A percentile compares a stretch with the other conserved stretches of the same genome.
phyloP scores from a whole-genome alignment of 2,797 vertebrate species.

The Microcaecilia unicolor region DNA sequence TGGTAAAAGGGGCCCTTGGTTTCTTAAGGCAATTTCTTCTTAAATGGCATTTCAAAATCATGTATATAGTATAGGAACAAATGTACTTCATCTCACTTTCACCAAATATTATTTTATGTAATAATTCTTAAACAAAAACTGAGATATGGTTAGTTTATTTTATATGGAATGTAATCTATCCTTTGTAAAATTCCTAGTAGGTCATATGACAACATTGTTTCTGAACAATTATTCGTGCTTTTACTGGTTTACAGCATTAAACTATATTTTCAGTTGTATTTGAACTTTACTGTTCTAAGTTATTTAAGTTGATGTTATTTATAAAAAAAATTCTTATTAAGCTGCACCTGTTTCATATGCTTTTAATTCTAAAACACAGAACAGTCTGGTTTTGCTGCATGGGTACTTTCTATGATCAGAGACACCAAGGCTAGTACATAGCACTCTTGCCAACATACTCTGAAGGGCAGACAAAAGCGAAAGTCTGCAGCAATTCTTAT shows the following conservation, averaged over 20 bases:
- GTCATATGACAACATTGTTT: constrained; percentile 48
- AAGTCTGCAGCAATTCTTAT: constrained; percentile 49
- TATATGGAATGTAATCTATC: constrained; percentile 57
- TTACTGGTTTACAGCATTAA: constrained; percentile 63
- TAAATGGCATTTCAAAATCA: constrained; percentile 31
- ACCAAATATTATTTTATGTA: constrained; percentile 58
- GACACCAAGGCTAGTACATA: constrained; percentile 47
- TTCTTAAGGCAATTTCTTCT: constrained; percentile 23
- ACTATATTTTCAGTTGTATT: constrained; percentile 66
- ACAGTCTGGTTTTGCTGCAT: constrained; percentile 35
- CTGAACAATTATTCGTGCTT: constrained; percentile 54
- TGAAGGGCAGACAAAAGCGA: constrained; percentile 61
- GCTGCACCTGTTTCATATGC: constrained; percentile 64
- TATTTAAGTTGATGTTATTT: constrained; percentile 78
- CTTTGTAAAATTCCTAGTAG: constrained; percentile 60
- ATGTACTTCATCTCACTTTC: constrained; percentile 58
- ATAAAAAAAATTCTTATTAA: constrained; percentile 64
- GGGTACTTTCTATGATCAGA: constrained; percentile 35
- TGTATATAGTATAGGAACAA: constrained; percentile 51
- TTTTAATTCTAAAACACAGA: constrained; percentile 61
- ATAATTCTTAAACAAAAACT: constrained; percentile 52
- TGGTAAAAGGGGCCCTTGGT: no score
- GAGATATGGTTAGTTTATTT: constrained; percentile 48
- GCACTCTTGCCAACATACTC: constrained; percentile 45
- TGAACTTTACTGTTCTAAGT: constrained; percentile 70